These are phyloP conservation scores for Onchidella celtica DNA, from an alignment of 2,888 invertebrate species.

Conservation along the genomic window DNA sequence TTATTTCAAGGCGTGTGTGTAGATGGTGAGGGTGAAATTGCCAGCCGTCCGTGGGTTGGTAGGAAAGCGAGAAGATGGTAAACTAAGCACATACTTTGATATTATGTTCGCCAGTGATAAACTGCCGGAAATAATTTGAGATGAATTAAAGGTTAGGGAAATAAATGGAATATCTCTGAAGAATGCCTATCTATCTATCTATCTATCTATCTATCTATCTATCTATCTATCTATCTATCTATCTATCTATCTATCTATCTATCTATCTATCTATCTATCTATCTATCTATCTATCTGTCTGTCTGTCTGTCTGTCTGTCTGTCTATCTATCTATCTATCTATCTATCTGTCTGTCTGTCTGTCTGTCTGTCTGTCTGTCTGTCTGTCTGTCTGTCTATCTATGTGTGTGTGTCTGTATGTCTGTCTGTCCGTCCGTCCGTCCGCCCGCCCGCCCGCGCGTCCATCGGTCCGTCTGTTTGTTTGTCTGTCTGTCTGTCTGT, in stretches of 20 bases:
- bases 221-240: constrained; percentile 6
- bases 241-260: background rate
- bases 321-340: too few relatives aligned
- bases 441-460: background rate
- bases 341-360: too few relatives aligned
- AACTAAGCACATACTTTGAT: too few relatives aligned
- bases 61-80: too few relatives aligned
- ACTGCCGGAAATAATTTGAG: too few relatives aligned
- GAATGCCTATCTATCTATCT: background rate
- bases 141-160: too few relatives aligned
- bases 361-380: background rate
- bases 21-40: too few relatives aligned
- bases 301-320: background rate
- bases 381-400: too few relatives aligned
- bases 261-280: background rate
- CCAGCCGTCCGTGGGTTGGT: too few relatives aligned
- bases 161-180: too few relatives aligned
- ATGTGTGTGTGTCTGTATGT: background rate
- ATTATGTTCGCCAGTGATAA: too few relatives aligned
- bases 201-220: constrained; percentile 3
- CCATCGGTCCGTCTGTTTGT: background rate
- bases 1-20: too few relatives aligned
- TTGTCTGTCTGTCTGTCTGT: background rate
- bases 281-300: background rate
- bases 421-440: background rate